Percentiles rank a stretch among this genome's conserved stretches.
phyloP scores from a whole-genome alignment of 1,140 invertebrate genomes.

The Riptortus pedestris region DNA sequence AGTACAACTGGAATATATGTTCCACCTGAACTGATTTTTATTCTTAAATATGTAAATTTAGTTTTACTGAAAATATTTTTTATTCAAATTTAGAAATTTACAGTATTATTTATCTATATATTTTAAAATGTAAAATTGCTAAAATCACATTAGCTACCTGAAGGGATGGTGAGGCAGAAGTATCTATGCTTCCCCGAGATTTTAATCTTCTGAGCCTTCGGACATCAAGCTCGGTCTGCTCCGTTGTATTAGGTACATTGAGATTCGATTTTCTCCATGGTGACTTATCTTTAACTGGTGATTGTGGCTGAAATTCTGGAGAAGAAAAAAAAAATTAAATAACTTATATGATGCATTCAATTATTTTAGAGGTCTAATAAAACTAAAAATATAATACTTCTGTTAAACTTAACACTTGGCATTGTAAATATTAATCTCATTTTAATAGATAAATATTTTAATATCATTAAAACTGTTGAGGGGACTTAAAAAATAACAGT shows the following conservation, averaged over 20 bases:
- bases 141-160: constrained; percentile 36
- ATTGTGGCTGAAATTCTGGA: constrained; percentile 58
- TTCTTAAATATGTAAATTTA: too few species aligned
- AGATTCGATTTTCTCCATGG: constrained; percentile 62
- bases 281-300: constrained; percentile 57
- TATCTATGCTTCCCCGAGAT: constrained; percentile 40
- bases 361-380: not conserved
- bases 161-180: constrained; percentile 37
- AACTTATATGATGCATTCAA: too few species aligned
- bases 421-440: too few species aligned
- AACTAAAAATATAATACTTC: not conserved
- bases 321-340: constrained; percentile 26
- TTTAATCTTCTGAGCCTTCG: constrained; percentile 41
- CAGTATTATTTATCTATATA: too few species aligned
- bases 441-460: too few species aligned
- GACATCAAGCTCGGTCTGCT: constrained; percentile 42
- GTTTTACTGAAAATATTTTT: too few species aligned
- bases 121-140: too few species aligned
- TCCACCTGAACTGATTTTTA: too few species aligned
- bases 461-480: too few species aligned
- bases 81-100: too few species aligned
- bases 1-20: too few species aligned
- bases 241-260: constrained; percentile 50
- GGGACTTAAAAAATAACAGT: too few species aligned
- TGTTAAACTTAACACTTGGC: not conserved